Base-by-base conservation (phyloP, 2,113 vertebrate species). In the Odontesthes bonariensis region DNA sequence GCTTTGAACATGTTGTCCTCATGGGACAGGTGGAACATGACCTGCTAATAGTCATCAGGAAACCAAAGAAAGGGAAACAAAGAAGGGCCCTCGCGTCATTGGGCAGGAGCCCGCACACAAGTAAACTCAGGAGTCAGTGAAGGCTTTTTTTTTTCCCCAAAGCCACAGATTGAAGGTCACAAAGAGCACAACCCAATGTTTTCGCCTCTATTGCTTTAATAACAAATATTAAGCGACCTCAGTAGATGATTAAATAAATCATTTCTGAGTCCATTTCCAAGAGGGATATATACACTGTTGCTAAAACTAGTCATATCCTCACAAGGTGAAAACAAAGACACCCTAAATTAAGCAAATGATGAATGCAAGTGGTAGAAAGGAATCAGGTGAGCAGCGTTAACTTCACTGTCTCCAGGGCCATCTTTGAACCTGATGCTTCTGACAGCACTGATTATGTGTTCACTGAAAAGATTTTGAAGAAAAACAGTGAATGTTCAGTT, bases 21-120 rank as follows among this genome's bases (percentile, higher is more conserved):
- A 32, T 69, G 82, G 66, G 77, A 81, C 85, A 86, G 85, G 88
- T 90, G 93, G 90, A 94, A 94, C 91, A 89, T 91, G 90, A 94
- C 91, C 92, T 91, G 85, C 84, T 84, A 86, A 82, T 86, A 85
- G 87, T 87, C 51, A 46, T 83, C 74, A 77, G 83, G 85, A 91
- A 91, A 92, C 91, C 87, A 87, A 87, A 90, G 82, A 85, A 68
- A 86, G 64, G 68, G 60, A 87, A 92, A 90, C 86, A 90, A 90
- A 93, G 88, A 91, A 58, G 69, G 55, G 70, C 49, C 66, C 46
- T 80, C 23, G 14, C 58, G 57, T 89, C 75, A 83, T 2, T 49
- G 75, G 66, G 32, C 73, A 73, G 47, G 54, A 62, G 79, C 59
- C 62, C 38, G 31, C 64, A 73, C 74, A 69, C 22, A 58, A 47